Evolutionary conservation across 1,140 invertebrate genomes (phyloP).

Genomic region (Platyscapa corneri): DNA sequence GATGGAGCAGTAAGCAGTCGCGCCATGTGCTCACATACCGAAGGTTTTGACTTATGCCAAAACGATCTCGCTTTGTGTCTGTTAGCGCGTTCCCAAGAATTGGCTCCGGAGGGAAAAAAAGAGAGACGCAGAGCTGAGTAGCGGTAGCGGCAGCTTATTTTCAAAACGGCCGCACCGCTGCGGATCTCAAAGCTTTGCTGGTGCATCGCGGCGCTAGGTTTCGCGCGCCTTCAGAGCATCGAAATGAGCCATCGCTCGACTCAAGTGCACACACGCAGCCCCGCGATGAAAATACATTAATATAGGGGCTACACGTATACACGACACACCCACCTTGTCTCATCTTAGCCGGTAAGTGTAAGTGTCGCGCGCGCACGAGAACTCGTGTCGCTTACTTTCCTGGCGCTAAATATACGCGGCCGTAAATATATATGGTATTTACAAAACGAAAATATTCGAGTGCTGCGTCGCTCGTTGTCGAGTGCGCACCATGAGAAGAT

Average conservation of each 20-base stretch:
- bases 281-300: slow-evolving; percentile 60
- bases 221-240: slow-evolving; percentile 57
- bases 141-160: slow-evolving; percentile 31
- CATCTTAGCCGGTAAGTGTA: slow-evolving; percentile 56
- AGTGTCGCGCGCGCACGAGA: slow-evolving; percentile 61
- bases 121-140: slow-evolving; percentile 13
- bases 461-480: slow-evolving; percentile 62
- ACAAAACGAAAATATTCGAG: slow-evolving; percentile 68
- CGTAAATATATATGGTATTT: slow-evolving; percentile 73
- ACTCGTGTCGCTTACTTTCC: slow-evolving; percentile 41
- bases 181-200: slow-evolving; percentile 45
- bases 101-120: not conserved
- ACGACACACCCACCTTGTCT: slow-evolving; percentile 69
- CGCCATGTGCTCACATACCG: slow-evolving; percentile 64
- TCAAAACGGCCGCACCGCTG: slow-evolving; percentile 20
- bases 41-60: slow-evolving; percentile 73
- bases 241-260: slow-evolving; percentile 68
- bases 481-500: not conserved
- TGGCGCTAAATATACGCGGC: slow-evolving; percentile 68
- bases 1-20: slow-evolving; percentile 21
- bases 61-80: slow-evolving; percentile 72
- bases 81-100: slow-evolving; percentile 49
- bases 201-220: slow-evolving; percentile 17
- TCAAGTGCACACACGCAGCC: slow-evolving; percentile 36
- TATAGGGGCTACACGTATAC: not conserved